These are phyloP conservation scores for Cheilosia urbana DNA, from an alignment of 2,888 invertebrate genomes.

Conservation along the genomic window DNA sequence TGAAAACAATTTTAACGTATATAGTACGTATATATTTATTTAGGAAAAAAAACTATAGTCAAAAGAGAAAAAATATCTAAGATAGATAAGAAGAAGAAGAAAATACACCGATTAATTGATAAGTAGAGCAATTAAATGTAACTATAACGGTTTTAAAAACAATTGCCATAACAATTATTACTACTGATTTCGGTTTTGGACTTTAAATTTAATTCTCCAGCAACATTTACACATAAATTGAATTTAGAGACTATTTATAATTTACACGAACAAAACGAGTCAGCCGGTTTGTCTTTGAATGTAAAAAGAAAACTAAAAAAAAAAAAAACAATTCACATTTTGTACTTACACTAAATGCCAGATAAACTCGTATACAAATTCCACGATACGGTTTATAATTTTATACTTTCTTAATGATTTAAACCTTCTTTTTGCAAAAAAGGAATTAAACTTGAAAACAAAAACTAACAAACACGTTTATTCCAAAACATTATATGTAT, in stretches of 20 bases:
- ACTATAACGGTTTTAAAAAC: slow-evolving; percentile 20
- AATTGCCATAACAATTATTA: slow-evolving; percentile 4
- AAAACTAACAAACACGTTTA: slow-evolving; percentile 27
- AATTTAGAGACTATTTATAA: slow-evolving; percentile 6
- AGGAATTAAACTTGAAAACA: slow-evolving; percentile 25
- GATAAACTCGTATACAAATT: slow-evolving; percentile 46
- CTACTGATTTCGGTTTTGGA: slow-evolving; percentile 9
- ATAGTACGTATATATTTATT: slow-evolving; percentile 46
- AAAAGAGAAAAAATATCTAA: slow-evolving; percentile 51
- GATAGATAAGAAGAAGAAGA: slow-evolving; percentile 45
- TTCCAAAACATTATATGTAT: slow-evolving; percentile 30
- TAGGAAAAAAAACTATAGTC: slow-evolving; percentile 56
- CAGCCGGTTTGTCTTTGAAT: slow-evolving; percentile 31
- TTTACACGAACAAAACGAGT: slow-evolving; percentile 20
- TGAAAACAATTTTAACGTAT: slow-evolving; percentile 29
- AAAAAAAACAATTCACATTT: slow-evolving; percentile 34
- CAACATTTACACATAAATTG: slow-evolving; percentile 3
- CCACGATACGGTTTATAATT: slow-evolving; percentile 56
- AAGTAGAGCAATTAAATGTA: slow-evolving; percentile 69
- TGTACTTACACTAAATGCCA: slow-evolving; percentile 48
- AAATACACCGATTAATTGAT: slow-evolving; percentile 72
- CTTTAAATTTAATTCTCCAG: slow-evolving; percentile 12
- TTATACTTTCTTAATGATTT: slow-evolving; percentile 70
- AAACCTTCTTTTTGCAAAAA: slow-evolving; percentile 58
- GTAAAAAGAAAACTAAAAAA: slow-evolving; percentile 10